phyloP scores from a whole-genome alignment of 2,797 vertebrate species.

The Brotula barbata region DNA sequence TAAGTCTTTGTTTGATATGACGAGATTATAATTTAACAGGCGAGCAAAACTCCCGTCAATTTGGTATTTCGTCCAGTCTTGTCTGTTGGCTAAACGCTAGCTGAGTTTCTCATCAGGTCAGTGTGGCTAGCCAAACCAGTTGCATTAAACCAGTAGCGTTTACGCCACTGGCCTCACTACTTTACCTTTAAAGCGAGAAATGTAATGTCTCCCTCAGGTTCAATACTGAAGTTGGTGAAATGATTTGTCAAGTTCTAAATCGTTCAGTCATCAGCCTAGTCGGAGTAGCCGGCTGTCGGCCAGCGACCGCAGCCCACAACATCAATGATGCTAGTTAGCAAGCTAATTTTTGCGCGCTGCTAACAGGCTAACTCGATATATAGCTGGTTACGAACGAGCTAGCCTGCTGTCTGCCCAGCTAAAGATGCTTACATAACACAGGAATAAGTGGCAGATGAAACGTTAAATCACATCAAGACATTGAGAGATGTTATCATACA shows the following conservation, averaged over 20 bases:
- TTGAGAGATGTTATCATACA: rapidly evolving
- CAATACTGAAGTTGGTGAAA: too few species aligned
- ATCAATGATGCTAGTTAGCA: constrained; percentile 50
- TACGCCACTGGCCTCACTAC: background rate
- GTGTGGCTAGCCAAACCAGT: constrained; percentile 33
- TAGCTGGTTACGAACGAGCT: background rate
- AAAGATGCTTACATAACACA: constrained; percentile 67
- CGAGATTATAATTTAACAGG: background rate
- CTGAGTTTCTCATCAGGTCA: constrained; percentile 8
- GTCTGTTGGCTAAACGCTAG: constrained; percentile 23
- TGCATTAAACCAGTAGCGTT: constrained; percentile 3
- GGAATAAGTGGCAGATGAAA: constrained; percentile 11
- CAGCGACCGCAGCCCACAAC: constrained; percentile 53
- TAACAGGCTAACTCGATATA: constrained; percentile 37
- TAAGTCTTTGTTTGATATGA: rapidly evolving
- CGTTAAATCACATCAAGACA: background rate
- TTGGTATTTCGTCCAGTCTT: too few species aligned
- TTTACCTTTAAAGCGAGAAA: background rate
- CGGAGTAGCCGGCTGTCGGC: constrained; percentile 47
- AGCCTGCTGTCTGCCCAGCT: constrained; percentile 36
- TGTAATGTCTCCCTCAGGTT: too few species aligned
- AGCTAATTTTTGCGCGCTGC: constrained; percentile 54
- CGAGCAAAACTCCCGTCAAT: background rate
- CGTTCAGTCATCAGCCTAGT: too few species aligned
- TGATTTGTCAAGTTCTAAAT: too few species aligned